Conservation (phyloP, 2,888 invertebrate species). For the Aphrophora alni region DNA sequence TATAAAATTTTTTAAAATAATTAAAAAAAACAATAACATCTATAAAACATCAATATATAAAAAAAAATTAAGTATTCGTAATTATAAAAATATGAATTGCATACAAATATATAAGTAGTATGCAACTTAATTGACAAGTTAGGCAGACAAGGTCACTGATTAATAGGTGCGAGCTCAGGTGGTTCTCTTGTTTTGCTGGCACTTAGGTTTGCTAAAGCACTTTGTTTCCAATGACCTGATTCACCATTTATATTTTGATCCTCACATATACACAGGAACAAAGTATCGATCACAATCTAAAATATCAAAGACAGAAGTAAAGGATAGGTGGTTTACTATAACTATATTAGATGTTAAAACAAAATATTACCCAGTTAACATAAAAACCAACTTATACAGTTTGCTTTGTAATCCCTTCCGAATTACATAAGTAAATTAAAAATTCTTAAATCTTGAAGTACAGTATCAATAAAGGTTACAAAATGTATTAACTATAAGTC, state of each 20-base stretch:
- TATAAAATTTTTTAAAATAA: neutral
- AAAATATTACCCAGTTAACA: too few relatives aligned
- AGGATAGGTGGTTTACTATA: too few relatives aligned
- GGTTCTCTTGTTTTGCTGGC: slow-evolving; percentile 14
- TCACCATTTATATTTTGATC: slow-evolving; percentile 84
- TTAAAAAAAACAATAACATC: neutral
- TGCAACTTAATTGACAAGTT: neutral
- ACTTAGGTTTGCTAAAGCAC: slow-evolving; percentile 61
- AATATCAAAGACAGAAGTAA: slow-evolving; percentile 51
- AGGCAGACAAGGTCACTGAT: too few relatives aligned
- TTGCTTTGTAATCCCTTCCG: too few relatives aligned
- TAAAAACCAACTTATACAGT: too few relatives aligned
- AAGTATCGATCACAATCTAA: slow-evolving; percentile 92
- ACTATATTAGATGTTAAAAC: too few relatives aligned
- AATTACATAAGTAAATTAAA: too few relatives aligned
- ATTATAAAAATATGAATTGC: neutral
- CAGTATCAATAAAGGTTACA: too few relatives aligned
- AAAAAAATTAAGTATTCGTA: neutral
- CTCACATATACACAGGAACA: slow-evolving; percentile 93
- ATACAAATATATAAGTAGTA: neutral
- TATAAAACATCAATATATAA: neutral
- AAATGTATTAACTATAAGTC: too few relatives aligned
- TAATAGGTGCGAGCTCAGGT: slow-evolving; percentile 29
- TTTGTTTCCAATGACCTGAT: slow-evolving; percentile 68
- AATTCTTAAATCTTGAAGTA: too few relatives aligned